A percentile compares a stretch with the other conserved stretches of the same genome.
Conservation (phyloP, 2,888 invertebrate species). For the Bimastos eiseni region DNA sequence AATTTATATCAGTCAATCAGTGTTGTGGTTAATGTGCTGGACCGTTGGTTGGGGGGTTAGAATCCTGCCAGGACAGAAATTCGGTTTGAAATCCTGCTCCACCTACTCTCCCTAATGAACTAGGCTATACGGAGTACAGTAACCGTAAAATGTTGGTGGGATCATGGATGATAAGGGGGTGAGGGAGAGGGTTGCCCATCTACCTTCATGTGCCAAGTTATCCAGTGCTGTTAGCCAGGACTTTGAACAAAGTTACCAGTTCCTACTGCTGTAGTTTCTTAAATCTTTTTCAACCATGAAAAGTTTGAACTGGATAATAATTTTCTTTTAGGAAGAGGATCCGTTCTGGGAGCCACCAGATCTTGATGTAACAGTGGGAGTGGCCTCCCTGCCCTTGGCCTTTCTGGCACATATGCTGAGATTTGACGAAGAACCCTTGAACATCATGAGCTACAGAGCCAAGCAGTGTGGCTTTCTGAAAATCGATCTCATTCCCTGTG, state of each 20-base stretch:
- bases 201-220: too few species aligned
- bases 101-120: too few species aligned
- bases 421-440: conserved; percentile 44
- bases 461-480: conserved; percentile 34
- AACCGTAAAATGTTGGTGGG: too few species aligned
- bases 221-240: neutral
- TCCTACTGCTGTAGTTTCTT: neutral
- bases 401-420: conserved; percentile 44
- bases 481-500: conserved; percentile 42
- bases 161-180: too few species aligned
- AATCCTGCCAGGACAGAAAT: too few species aligned
- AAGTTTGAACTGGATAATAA: neutral
- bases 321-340: conserved; percentile 44
- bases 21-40: too few species aligned
- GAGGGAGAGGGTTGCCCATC: too few species aligned
- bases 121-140: too few species aligned
- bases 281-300: neutral
- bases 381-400: conserved; percentile 44
- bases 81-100: too few species aligned
- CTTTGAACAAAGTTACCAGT: too few species aligned
- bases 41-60: too few species aligned
- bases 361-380: conserved; percentile 44
- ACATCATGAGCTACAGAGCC: conserved; percentile 45
- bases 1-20: too few species aligned
- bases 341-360: conserved; percentile 48